Evolutionary conservation across 2,888 invertebrate species (phyloP).

Genomic region (Loripinus fragilis): DNA sequence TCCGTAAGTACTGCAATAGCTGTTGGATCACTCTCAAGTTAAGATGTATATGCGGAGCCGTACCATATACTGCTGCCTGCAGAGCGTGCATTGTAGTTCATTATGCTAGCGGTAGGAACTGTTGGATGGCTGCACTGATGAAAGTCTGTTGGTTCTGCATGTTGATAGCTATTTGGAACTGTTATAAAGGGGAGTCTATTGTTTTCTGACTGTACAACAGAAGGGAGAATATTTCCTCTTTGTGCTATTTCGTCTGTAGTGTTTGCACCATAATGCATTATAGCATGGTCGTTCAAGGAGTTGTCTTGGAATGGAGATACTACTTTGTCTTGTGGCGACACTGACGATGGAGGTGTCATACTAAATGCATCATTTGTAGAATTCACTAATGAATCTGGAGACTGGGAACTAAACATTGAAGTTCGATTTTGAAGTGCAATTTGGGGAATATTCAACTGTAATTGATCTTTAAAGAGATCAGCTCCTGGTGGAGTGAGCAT

Average conservation of each 20-base stretch:
- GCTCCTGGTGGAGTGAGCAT: constrained; percentile 96
- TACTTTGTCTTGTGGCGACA: constrained; percentile 94
- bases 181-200: neutral
- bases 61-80: constrained; percentile 39
- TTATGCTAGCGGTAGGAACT: constrained; percentile 6
- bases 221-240: neutral
- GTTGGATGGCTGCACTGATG: constrained; percentile 15
- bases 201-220: neutral
- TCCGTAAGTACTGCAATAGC: too few relatives aligned
- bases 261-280: neutral
- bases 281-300: neutral
- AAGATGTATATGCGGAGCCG: constrained; percentile 33
- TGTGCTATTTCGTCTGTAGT: neutral
- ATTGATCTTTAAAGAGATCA: constrained; percentile 85
- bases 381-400: constrained; percentile 59
- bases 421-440: constrained; percentile 57
- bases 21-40: too few relatives aligned
- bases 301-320: constrained; percentile 56
- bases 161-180: neutral
- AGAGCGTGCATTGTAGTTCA: constrained; percentile 9
- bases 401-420: constrained; percentile 30
- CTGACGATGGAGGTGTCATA: constrained; percentile 98
- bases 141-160: neutral
- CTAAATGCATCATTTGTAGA: constrained; percentile 85
- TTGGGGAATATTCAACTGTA: constrained; percentile 65